Evolutionary conservation across 1,140 invertebrate species (phyloP), one percentile per base, ranked within the genome.

Genomic region (Campoletis sonorensis): DNA sequence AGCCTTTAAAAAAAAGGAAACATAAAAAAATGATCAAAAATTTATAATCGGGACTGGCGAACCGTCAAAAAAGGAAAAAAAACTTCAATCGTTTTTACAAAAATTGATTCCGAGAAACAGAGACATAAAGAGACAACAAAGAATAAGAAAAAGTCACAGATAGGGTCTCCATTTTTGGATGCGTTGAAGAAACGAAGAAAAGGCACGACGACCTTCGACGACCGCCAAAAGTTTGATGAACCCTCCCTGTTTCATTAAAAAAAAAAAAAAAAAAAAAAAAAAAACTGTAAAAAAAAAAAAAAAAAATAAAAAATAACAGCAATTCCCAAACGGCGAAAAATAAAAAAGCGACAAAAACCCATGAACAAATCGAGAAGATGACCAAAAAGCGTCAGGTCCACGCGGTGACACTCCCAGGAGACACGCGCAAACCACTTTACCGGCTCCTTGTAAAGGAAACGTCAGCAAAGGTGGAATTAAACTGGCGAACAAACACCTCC

Each of bases 181-280:
- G 37, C 68, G 68, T 3, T 27, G 11, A 70, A 70, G 33, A 30
- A 70, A 37, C 13, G 30, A 70, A 40, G 71, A 23, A 13, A 49
- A 1, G 18, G 3, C 15, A 15, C 51, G 51, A 54, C 88, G 87
- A 86, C 88, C 86, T 89, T 89, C 88, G 85, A 80, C 84, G 88
- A 82, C 83, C 88, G 84, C 83, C 86, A 86, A 82, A 45, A 88
- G 87, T 89, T 89, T 88, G 85, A 86, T 86, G 87, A 89, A 87
- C 88, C 83, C 61, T 11, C 61, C 23, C 18, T 54, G 4, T 27
- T 73, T 51, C 21, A 40, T 45, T 40, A 79, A 81, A 87, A 86
- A 84, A 82, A 85, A 81, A 78, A 85, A 87, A n/a, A 61, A 61
- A 64, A 58, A 67, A 27, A 71, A 68, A n/a, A n/a, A n/a, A n/a